These are phyloP conservation scores for Argyresthia albistria DNA, from an alignment of 2,888 invertebrate species.

Conservation along the genomic window DNA sequence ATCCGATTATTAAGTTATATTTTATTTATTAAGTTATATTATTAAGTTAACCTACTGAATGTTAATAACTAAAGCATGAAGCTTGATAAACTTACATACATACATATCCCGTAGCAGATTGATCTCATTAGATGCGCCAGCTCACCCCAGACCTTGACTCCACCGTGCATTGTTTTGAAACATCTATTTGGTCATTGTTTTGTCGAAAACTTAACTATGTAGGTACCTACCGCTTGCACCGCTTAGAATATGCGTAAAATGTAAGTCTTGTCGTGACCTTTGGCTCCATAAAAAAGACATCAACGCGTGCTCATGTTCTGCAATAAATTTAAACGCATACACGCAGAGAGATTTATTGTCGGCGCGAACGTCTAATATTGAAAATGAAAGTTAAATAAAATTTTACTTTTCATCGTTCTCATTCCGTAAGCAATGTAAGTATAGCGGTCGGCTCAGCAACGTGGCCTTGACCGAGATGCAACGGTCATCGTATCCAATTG, in stretches of 20 bases:
- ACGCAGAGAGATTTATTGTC: too few relatives aligned
- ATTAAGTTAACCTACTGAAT: too few relatives aligned
- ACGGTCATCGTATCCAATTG: constrained; percentile 46
- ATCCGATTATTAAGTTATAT: too few relatives aligned
- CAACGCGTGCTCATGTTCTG: not conserved
- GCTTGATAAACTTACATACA: too few relatives aligned
- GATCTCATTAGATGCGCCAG: constrained; percentile 8
- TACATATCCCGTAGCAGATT: too few relatives aligned
- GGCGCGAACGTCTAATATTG: not conserved
- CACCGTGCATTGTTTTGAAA: constrained; percentile 5
- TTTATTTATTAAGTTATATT: too few relatives aligned
- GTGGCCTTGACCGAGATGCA: constrained; percentile 50
- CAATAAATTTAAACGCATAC: not conserved
- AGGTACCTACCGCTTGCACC: too few relatives aligned
- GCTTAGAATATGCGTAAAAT: too few relatives aligned
- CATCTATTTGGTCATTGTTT: not conserved
- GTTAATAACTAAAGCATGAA: too few relatives aligned
- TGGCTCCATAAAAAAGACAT: constrained; percentile 2
- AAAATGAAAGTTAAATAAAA: not conserved
- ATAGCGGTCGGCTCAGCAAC: not conserved
- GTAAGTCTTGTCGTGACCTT: too few relatives aligned
- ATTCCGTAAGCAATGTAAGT: not conserved
- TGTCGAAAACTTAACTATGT: too few relatives aligned
- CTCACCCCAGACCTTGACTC: constrained; percentile 23
- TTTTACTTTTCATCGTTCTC: not conserved